Percentiles rank a stretch among this genome's conserved stretches.
Evolutionary conservation across 2,113 vertebrate genomes (phyloP).

Genomic region (Neotragus pygmaeus): DNA sequence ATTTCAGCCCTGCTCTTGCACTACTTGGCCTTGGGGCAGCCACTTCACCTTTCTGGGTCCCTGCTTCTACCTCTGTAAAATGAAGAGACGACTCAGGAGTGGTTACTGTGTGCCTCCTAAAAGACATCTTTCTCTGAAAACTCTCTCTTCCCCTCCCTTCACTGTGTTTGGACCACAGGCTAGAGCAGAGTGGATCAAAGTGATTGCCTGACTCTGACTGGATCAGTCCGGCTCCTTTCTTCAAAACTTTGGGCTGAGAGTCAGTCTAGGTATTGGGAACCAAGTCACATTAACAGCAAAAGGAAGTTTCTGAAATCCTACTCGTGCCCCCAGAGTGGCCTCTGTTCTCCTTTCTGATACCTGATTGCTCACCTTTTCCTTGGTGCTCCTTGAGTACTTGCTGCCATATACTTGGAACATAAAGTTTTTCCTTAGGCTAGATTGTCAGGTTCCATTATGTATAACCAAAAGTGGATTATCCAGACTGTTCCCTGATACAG

Average conservation of each 20-base stretch:
- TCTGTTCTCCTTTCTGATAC: neutral
- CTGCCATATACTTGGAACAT: neutral
- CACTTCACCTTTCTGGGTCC: neutral
- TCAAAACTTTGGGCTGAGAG: neutral
- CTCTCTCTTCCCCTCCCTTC: neutral
- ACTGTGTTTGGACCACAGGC: neutral
- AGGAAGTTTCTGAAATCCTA: neutral
- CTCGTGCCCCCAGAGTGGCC: neutral
- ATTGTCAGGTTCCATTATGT: neutral
- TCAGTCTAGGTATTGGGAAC: neutral
- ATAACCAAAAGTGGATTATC: neutral
- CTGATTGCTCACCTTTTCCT: neutral
- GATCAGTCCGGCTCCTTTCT: neutral
- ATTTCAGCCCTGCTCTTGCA: neutral
- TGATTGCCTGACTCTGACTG: neutral
- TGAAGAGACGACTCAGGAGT: neutral
- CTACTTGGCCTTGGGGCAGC: neutral
- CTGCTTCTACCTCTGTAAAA: neutral
- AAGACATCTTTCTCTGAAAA: neutral
- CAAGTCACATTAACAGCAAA: neutral
- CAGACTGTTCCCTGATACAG: neutral
- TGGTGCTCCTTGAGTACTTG: neutral
- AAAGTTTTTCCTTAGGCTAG: neutral
- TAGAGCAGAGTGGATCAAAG: neutral
- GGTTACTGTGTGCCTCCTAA: neutral